These are phyloP conservation scores for Tenthredo livida DNA, from an alignment of 2,888 invertebrate species.

Conservation along the genomic window DNA sequence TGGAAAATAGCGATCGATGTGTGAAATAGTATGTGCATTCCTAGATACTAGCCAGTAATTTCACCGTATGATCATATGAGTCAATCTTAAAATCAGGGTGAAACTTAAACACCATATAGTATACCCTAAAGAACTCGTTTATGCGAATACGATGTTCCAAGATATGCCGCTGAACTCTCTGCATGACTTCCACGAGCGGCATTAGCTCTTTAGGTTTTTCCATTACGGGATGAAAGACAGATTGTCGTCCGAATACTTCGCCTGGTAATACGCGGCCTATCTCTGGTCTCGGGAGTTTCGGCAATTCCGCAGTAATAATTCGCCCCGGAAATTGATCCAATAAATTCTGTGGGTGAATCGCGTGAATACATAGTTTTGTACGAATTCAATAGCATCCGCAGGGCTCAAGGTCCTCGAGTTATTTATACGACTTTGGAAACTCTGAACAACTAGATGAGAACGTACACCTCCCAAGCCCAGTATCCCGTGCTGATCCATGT, in stretches of 20 bases:
- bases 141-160: constrained; percentile 83
- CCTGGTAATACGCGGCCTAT: constrained; percentile 80
- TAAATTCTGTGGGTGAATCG: constrained; percentile 77
- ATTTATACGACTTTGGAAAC: not conserved
- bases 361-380: not conserved
- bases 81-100: not conserved
- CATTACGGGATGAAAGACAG: constrained; percentile 83
- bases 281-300: constrained; percentile 85
- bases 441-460: constrained; percentile 49
- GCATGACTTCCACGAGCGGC: constrained; percentile 81
- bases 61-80: not conserved
- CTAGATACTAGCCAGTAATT: not conserved
- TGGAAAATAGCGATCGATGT: not conserved
- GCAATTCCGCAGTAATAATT: constrained; percentile 84
- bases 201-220: constrained; percentile 78
- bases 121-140: constrained; percentile 85
- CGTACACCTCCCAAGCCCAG: constrained; percentile 81
- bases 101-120: constrained; percentile 64
- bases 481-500: constrained; percentile 80
- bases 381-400: not conserved
- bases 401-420: not conserved
- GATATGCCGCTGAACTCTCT: constrained; percentile 85
- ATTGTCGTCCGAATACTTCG: constrained; percentile 80
- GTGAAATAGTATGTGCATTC: not conserved
- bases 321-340: constrained; percentile 83